A percentile compares a stretch with the other conserved stretches of the same genome.
These are phyloP conservation scores for Drosophila pseudotakahashii DNA, from an alignment of 2,888 invertebrate genomes.

Conservation along the genomic window DNA sequence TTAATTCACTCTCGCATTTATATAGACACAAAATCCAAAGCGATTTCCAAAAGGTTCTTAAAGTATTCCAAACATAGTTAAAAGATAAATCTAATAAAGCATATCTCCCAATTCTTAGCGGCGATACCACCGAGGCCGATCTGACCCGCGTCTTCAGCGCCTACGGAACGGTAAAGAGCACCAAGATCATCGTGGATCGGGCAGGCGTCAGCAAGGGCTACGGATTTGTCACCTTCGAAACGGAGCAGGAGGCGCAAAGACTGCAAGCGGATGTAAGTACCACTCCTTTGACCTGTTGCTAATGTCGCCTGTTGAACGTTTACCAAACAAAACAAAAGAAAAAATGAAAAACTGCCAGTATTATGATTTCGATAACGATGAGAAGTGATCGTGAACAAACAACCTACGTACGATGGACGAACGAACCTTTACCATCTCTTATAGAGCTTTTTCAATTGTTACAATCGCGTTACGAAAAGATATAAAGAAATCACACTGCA, in stretches of 20 bases:
- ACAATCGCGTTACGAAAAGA: conserved; percentile 3
- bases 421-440: not conserved
- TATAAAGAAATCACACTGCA: conserved; percentile 21
- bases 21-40: not conserved
- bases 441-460: not conserved
- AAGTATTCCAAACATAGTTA: not conserved
- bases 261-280: conserved; percentile 88
- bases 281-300: conserved; percentile 51
- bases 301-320: conserved; percentile 50
- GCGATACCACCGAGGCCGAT: conserved; percentile 96
- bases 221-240: conserved; percentile 93
- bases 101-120: conserved; percentile 72
- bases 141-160: conserved; percentile 95
- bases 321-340: not conserved
- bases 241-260: conserved; percentile 92
- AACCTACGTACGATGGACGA: conserved; percentile 6
- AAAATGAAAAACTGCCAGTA: conserved; percentile 9
- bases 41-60: not conserved
- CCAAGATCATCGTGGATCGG: conserved; percentile 97
- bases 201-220: conserved; percentile 95
- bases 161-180: conserved; percentile 94
- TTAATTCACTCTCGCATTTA: no score
- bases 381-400: conserved; percentile 8
- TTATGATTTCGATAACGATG: conserved; percentile 26
- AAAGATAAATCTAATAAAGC: not conserved